A percentile compares a stretch with the other conserved stretches of the same genome.
phyloP scores from a whole-genome alignment of 2,797 vertebrate species.

The Artibeus jamaicensis region DNA sequence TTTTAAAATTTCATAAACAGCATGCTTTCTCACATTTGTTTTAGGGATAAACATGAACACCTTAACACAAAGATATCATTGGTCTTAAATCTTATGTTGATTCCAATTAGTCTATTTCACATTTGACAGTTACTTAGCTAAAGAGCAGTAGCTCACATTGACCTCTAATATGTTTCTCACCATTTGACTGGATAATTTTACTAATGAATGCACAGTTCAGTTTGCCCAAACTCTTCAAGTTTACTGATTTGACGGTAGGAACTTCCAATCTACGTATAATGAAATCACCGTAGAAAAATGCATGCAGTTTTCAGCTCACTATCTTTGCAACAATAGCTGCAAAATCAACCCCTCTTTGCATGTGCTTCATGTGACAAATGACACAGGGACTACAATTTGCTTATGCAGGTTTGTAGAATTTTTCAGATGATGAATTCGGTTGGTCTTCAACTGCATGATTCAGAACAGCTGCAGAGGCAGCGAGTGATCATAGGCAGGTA shows the following conservation, averaged over 20 bases:
- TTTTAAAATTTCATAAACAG: not conserved
- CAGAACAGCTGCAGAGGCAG: not conserved
- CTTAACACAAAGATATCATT: too few species aligned
- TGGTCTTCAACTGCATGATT: not conserved
- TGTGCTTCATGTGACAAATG: not conserved
- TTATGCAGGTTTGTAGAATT: not conserved
- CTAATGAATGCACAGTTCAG: conserved; percentile 4
- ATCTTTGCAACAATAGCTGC: not conserved
- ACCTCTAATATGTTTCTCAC: not conserved
- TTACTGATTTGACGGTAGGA: not conserved
- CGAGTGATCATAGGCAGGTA: too few species aligned
- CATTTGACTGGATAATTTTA: not conserved
- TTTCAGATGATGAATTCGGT: not conserved
- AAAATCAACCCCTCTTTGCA: not conserved
- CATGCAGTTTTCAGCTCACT: not conserved
- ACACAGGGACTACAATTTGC: not conserved
- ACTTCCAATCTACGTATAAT: not conserved
- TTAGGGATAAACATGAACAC: not conserved
- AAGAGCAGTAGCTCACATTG: not conserved
- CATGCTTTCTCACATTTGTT: not conserved
- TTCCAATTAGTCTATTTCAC: not conserved
- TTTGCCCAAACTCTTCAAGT: not conserved
- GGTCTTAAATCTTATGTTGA: not conserved
- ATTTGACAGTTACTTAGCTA: not conserved
- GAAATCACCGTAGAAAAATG: not conserved